Conservation (phyloP, 2,113 vertebrate species). For the Antechinus stuartii region DNA sequence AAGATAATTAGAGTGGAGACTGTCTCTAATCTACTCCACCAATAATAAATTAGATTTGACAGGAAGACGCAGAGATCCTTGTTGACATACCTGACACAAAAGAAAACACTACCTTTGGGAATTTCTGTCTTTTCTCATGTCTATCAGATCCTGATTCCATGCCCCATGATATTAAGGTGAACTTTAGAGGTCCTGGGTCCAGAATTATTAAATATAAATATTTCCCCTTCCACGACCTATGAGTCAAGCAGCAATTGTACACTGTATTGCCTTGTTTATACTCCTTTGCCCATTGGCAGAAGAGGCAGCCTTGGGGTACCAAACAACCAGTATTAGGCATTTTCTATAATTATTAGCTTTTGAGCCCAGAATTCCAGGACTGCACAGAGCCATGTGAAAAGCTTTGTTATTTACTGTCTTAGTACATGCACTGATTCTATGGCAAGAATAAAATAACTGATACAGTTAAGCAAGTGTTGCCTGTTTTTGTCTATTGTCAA, state of each 20-base stretch:
- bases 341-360: background rate
- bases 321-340: background rate
- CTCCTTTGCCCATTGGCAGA: background rate
- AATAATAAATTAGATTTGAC: background rate
- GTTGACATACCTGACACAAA: too few species aligned
- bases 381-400: background rate
- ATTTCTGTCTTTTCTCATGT: background rate
- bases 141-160: background rate
- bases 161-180: background rate
- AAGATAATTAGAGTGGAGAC: background rate
- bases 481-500: background rate
- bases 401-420: background rate
- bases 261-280: background rate
- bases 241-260: background rate
- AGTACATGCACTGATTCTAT: background rate
- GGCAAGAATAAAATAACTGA: background rate
- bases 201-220: background rate
- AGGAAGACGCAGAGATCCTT: background rate
- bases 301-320: background rate
- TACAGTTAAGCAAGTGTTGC: background rate
- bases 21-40: background rate
- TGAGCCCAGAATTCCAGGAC: background rate
- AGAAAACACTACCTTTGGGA: background rate
- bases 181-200: background rate
- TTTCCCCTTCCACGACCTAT: background rate